These are phyloP conservation scores for Drosophila prosaltans DNA, from an alignment of 1,140 invertebrate species.

Conservation along the genomic window DNA sequence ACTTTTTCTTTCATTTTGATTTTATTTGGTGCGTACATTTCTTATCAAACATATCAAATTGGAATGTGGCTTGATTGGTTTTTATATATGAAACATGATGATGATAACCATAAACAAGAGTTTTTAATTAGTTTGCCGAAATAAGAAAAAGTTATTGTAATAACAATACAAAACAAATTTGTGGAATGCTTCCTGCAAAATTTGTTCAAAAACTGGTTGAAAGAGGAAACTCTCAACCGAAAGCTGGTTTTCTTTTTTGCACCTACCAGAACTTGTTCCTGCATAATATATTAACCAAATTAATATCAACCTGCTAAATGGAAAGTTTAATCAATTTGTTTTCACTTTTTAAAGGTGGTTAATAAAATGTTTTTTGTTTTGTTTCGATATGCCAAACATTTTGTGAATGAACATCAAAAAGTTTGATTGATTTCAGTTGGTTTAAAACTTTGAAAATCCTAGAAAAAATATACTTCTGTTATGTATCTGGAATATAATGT, in stretches of 20 bases:
- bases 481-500: too few relatives aligned
- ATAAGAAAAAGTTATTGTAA: constrained; percentile 15
- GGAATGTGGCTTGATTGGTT: constrained; percentile 55
- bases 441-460: too few relatives aligned
- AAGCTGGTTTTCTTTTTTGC: constrained; percentile 63
- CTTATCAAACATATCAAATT: constrained; percentile 46
- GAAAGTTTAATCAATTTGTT: constrained; percentile 40
- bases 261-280: constrained; percentile 62
- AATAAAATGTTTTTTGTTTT: constrained; percentile 18
- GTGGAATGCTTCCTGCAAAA: constrained; percentile 46
- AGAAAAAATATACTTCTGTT: too few relatives aligned
- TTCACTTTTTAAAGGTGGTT: neutral
- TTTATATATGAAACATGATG: constrained; percentile 5
- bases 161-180: neutral
- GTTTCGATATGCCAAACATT: constrained; percentile 39
- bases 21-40: constrained; percentile 29
- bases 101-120: constrained; percentile 48
- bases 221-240: constrained; percentile 65
- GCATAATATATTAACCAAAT: constrained; percentile 1
- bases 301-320: constrained; percentile 47
- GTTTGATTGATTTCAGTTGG: too few relatives aligned
- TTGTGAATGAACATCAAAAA: neutral
- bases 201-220: constrained; percentile 65
- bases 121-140: constrained; percentile 61
- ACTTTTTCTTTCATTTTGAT: constrained; percentile 27